A percentile compares a stretch with the other conserved stretches of the same genome.
phyloP scores from a whole-genome alignment of 2,113 vertebrate species.

The Podarcis muralis region DNA sequence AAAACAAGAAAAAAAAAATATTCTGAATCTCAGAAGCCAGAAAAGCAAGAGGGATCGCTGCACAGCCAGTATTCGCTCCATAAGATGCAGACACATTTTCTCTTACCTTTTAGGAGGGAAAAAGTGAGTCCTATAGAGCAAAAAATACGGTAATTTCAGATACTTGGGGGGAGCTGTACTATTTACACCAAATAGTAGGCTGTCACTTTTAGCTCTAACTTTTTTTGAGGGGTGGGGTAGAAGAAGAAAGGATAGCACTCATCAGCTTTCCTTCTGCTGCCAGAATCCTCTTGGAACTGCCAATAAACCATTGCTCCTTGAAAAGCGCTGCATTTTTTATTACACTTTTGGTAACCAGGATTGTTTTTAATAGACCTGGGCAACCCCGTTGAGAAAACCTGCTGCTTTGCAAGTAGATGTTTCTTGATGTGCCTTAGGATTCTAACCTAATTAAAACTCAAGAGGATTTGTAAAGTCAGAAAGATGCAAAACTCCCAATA shows the following conservation, averaged over 20 bases:
- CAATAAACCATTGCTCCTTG: not conserved
- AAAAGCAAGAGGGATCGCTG: too few relatives aligned
- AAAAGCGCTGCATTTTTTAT: slow-evolving; percentile 10
- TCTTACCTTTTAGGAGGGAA: too few relatives aligned
- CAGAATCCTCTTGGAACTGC: not conserved
- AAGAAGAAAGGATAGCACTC: not conserved
- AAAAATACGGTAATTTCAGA: not conserved
- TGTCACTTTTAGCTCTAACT: not conserved
- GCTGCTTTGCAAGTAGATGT: slow-evolving; percentile 32
- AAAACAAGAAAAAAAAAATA: too few relatives aligned
- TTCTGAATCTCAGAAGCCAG: too few relatives aligned
- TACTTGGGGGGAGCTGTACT: not conserved
- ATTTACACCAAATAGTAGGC: not conserved
- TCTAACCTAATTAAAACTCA: slow-evolving; percentile 61
- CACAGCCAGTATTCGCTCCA: too few relatives aligned
- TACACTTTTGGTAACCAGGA: slow-evolving; percentile 3
- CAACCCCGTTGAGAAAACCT: slow-evolving; percentile 31
- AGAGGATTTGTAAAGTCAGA: slow-evolving; percentile 49
- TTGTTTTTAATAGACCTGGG: not conserved
- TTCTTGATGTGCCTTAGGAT: slow-evolving; percentile 40
- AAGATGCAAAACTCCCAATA: slow-evolving; percentile 48
- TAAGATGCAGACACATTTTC: too few relatives aligned
- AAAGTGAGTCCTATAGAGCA: too few relatives aligned
- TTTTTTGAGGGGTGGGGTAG: not conserved
- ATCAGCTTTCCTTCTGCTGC: not conserved